These are phyloP conservation scores for Lasius fuliginosus DNA, from an alignment of 2,888 invertebrate species.

Conservation along the genomic window DNA sequence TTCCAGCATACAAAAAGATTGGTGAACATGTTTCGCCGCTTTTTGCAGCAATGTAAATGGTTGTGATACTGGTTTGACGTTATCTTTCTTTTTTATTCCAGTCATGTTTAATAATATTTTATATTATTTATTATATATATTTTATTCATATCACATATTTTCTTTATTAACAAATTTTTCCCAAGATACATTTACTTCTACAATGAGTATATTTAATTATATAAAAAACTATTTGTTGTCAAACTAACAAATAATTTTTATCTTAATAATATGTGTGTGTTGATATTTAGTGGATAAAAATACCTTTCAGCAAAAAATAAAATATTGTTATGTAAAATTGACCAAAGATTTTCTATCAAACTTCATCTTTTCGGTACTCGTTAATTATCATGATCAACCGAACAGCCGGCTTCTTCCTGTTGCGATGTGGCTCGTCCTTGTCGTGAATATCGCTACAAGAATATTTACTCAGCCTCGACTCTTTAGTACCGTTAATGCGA, in stretches of 20 bases:
- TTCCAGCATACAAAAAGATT: slow-evolving; percentile 24
- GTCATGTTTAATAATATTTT: not conserved
- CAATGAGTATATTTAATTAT: not conserved
- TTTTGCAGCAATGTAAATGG: not conserved
- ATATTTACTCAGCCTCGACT: slow-evolving; percentile 65
- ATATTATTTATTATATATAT: not conserved
- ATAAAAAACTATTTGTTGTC: not conserved
- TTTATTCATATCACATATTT: not conserved
- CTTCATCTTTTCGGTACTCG: slow-evolving; percentile 42
- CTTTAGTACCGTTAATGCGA: slow-evolving; percentile 71
- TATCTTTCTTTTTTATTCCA: slow-evolving; percentile 12
- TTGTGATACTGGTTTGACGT: not conserved
- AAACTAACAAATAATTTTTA: not conserved
- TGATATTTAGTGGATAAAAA: not conserved
- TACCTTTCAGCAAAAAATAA: not conserved
- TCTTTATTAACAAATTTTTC: not conserved
- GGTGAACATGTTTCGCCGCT: not conserved
- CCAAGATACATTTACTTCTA: not conserved
- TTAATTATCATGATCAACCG: slow-evolving; percentile 61
- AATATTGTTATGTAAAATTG: slow-evolving; percentile 4
- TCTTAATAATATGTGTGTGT: not conserved
- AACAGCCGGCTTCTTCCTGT: slow-evolving; percentile 46
- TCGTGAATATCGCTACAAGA: slow-evolving; percentile 70
- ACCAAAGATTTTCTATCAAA: not conserved
- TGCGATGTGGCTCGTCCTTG: slow-evolving; percentile 62